phyloP scores from a whole-genome alignment of 2,797 vertebrate genomes.

The Chelon labrosus region DNA sequence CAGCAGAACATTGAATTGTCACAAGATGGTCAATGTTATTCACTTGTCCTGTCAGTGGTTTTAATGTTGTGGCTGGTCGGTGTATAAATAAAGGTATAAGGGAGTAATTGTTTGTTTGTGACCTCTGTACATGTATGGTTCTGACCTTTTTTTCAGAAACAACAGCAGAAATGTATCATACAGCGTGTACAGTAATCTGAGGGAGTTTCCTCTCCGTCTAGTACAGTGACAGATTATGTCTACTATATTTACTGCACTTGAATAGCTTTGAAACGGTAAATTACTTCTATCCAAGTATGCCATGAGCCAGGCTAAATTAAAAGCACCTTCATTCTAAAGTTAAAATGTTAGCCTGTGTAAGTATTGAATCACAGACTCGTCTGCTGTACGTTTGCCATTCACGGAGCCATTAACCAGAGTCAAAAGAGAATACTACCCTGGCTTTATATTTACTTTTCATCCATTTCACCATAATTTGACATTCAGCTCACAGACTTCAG shows the following conservation, averaged over 20 bases:
- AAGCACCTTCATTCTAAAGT: slow-evolving; percentile 8
- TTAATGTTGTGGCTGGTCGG: too few species aligned
- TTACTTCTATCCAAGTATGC: slow-evolving; percentile 8
- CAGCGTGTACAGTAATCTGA: slow-evolving; percentile 1
- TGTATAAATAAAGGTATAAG: too few species aligned
- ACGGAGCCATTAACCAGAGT: neutral
- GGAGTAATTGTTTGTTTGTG: neutral
- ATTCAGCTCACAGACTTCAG: neutral
- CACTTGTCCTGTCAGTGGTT: too few species aligned
- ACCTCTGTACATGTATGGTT: neutral
- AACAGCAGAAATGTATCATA: slow-evolving; percentile 11
- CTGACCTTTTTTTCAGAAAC: neutral
- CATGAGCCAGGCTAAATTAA: slow-evolving; percentile 5
- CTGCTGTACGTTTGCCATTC: neutral
- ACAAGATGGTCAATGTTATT: too few species aligned
- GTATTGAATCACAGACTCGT: neutral
- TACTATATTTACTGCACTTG: slow-evolving; percentile 22
- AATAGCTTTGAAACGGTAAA: slow-evolving; percentile 6
- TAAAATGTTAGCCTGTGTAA: neutral
- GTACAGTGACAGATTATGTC: slow-evolving; percentile 8
- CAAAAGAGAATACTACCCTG: neutral
- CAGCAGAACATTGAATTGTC: too few species aligned
- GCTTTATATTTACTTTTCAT: slow-evolving; percentile 3
- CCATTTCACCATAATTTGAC: slow-evolving; percentile 13
- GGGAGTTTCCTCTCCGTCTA: slow-evolving; percentile 29